Evolutionary conservation across 2,113 vertebrate species (phyloP).

Genomic region (Equus przewalskii): DNA sequence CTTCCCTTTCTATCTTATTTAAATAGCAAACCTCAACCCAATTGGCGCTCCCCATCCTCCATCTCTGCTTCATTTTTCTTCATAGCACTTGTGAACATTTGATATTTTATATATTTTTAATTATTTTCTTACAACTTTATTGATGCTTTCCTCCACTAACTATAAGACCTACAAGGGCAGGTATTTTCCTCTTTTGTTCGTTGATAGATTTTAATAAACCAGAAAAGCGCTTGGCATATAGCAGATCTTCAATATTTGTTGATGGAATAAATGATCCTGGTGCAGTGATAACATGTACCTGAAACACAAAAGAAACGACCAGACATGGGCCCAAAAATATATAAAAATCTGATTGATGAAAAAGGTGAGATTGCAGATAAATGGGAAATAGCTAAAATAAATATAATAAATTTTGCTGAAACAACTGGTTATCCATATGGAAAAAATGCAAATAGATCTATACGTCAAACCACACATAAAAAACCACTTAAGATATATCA

Average conservation of each 20-base stretch:
- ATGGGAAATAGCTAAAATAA: not conserved
- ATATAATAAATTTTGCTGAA: not conserved
- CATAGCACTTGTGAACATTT: not conserved
- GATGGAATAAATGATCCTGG: not conserved
- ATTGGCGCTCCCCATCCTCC: not conserved
- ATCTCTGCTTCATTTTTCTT: not conserved
- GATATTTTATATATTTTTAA: slow-evolving; percentile 1
- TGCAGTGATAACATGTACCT: not conserved
- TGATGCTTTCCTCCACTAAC: not conserved
- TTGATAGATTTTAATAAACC: not conserved
- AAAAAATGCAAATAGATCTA: not conserved
- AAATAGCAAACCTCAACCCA: not conserved
- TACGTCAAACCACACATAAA: slow-evolving; percentile 32
- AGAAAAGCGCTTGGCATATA: not conserved
- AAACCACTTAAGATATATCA: not conserved
- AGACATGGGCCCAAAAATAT: not conserved
- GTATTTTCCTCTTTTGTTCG: not conserved
- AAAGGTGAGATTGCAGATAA: not conserved
- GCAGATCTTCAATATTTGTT: not conserved
- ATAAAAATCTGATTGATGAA: not conserved
- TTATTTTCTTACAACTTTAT: not conserved
- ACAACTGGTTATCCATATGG: not conserved
- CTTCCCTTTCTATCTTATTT: not conserved
- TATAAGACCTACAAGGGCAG: not conserved
- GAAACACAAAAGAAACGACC: not conserved